Percentiles rank a stretch among this genome's conserved stretches.
phyloP scores from a whole-genome alignment of 2,113 vertebrate species.

The Apteryx mantelli region DNA sequence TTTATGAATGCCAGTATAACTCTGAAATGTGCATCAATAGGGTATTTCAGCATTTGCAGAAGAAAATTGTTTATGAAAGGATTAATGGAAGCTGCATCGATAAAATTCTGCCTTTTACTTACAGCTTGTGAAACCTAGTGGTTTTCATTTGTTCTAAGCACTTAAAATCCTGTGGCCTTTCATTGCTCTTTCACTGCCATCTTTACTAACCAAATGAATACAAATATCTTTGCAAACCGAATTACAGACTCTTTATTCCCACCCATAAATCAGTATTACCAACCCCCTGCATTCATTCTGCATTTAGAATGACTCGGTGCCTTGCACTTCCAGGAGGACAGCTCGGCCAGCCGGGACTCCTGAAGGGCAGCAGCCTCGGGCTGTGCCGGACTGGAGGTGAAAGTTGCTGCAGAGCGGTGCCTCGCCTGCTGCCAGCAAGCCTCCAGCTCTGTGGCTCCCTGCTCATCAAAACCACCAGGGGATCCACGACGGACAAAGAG shows the following conservation, averaged over 20 bases:
- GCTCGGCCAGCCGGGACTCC: not conserved
- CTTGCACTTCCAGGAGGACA: fast-evolving
- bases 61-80: not conserved
- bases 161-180: not conserved
- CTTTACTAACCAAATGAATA: not conserved
- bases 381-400: not conserved
- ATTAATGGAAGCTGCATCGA: not conserved
- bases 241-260: not conserved
- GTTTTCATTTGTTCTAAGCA: not conserved
- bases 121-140: not conserved
- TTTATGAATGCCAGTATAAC: not conserved
- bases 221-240: not conserved
- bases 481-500: not conserved
- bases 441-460: not conserved
- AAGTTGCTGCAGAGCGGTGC: not conserved
- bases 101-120: not conserved
- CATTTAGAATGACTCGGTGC: not conserved
- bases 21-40: not conserved
- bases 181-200: not conserved
- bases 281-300: fast-evolving
- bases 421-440: not conserved
- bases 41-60: not conserved
- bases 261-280: not conserved
- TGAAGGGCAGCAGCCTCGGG: not conserved
- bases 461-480: not conserved